Conservation (phyloP, 1,140 invertebrate species). For the Dreissena rostriformis region DNA sequence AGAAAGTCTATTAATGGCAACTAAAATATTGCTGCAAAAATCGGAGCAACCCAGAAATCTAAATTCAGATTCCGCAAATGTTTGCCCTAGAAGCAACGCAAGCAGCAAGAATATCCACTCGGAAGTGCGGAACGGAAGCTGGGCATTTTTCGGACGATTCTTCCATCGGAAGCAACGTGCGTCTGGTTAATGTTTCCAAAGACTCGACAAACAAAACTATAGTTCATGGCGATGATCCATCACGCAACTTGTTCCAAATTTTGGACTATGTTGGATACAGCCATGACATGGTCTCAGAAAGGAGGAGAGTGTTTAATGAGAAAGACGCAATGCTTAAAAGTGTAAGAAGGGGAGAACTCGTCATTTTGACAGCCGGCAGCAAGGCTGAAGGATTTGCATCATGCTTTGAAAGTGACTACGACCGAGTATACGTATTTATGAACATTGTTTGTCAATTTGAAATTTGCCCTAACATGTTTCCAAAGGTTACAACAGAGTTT, state of each 20-base stretch:
- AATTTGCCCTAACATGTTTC: neutral
- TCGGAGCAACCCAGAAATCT: too few species aligned
- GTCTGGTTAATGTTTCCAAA: too few species aligned
- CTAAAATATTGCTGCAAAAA: too few species aligned
- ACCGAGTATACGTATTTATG: neutral
- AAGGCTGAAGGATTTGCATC: constrained; percentile 28
- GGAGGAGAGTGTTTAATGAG: neutral
- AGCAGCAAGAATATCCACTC: neutral
- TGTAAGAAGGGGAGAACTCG: neutral
- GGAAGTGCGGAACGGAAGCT: neutral
- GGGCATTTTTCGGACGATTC: neutral
- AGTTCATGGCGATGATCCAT: neutral
- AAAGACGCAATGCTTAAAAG: constrained; percentile 2
- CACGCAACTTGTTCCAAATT: neutral
- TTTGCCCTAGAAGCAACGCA: neutral
- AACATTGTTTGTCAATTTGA: constrained; percentile 9
- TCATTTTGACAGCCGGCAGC: constrained; percentile 9
- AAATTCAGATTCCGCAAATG: too few species aligned
- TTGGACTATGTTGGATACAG: constrained; percentile 24
- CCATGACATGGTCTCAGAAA: constrained; percentile 5
- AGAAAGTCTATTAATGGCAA: too few species aligned
- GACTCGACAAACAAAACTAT: neutral
- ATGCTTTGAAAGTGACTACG: constrained; percentile 28
- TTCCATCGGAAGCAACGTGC: neutral
- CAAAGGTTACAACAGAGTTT: neutral